Evolutionary conservation across 2,797 vertebrate genomes (phyloP).

Genomic region (Malacoctenus gilli): DNA sequence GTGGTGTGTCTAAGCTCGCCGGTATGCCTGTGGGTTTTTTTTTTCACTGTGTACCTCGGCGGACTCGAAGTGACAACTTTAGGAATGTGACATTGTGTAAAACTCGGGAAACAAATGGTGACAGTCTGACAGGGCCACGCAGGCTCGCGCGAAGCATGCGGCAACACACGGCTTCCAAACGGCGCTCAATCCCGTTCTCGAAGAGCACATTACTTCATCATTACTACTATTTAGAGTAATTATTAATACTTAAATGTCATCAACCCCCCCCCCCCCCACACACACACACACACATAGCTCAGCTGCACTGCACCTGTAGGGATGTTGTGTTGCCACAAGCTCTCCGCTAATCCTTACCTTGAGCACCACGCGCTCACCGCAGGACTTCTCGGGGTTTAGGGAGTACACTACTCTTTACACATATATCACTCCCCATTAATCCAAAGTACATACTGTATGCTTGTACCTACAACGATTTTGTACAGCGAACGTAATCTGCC

Average conservation of each 20-base stretch:
- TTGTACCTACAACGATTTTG: conserved; percentile 77
- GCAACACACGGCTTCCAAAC: conserved; percentile 14
- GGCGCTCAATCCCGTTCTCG: conserved; percentile 23
- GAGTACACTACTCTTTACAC: conserved; percentile 73
- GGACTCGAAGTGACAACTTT: conserved; percentile 63
- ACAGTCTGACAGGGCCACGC: conserved; percentile 41
- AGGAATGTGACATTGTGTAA: conserved; percentile 70
- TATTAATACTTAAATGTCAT: conserved; percentile 47
- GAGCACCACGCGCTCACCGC: conserved; percentile 62
- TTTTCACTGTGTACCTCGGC: conserved; percentile 58
- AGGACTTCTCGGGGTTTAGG: conserved; percentile 72
- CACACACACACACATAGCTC: conserved; percentile 28
- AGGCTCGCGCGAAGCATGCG: conserved; percentile 20
- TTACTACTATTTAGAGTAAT: conserved; percentile 58
- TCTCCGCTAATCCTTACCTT: conserved; percentile 69
- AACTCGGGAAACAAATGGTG: conserved; percentile 57
- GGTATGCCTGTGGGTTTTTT: conserved; percentile 63
- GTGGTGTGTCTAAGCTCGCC: conserved; percentile 60
- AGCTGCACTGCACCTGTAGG: conserved; percentile 61
- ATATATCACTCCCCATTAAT: conserved; percentile 76
- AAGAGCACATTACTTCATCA: conserved; percentile 51
- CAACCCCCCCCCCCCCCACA: too few relatives aligned
- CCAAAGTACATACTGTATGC: conserved; percentile 76
- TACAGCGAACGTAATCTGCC: conserved; percentile 70
- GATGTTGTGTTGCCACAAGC: conserved; percentile 66